Base-by-base conservation (phyloP, 2,113 vertebrate genomes). In the Oreochromis aureus region DNA sequence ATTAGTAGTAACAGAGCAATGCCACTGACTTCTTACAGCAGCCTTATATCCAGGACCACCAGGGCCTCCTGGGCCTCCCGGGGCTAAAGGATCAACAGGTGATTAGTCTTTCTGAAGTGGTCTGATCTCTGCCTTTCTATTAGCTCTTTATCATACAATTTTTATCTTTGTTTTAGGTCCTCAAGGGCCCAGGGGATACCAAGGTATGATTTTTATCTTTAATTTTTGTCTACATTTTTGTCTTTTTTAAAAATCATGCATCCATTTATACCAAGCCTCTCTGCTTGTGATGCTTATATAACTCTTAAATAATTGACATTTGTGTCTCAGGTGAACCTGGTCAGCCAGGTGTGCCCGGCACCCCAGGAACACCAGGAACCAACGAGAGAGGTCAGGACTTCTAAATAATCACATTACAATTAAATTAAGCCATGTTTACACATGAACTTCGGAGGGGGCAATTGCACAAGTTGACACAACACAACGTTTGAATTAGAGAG, bases 31-130 rank as follows among this genome's bases (percentile, higher is more conserved):
- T 80, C 10, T 61, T 81, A 83, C 95, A 98, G 98, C 97, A 91
- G 91, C 95, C 3, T 96, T 94, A 89, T 95, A 97, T 80, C 87
- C 95, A 36, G 96, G 96, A 82, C 95, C 89, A 32, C 95, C 96
- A 66, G 96, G 96, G 63, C 95, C 95, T 24, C 51, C 97, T 39
- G 98, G 98, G 1, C 93, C 95, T 10, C 2, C 94, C 48, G 98
- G 98, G 6, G 94, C 95, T 0, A 98, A 97, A 90, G 98, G 98
- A 96, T 96, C 97, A 80, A 24, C 92, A 94, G 96, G 97, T 95
- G 94, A 97, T 83, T 76, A 82, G 30, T 34, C 34, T 79, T 56
- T 85, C 7, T 71, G 10, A 63, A 63, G 9, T 12, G 10, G 19
- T 10, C 39, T 66, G 18, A 85, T 27, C 13, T 22, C 13, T 39